Evolutionary conservation across 2,113 vertebrate species (phyloP), one percentile per base, ranked within the genome.

Genomic region (Laticauda colubrina): DNA sequence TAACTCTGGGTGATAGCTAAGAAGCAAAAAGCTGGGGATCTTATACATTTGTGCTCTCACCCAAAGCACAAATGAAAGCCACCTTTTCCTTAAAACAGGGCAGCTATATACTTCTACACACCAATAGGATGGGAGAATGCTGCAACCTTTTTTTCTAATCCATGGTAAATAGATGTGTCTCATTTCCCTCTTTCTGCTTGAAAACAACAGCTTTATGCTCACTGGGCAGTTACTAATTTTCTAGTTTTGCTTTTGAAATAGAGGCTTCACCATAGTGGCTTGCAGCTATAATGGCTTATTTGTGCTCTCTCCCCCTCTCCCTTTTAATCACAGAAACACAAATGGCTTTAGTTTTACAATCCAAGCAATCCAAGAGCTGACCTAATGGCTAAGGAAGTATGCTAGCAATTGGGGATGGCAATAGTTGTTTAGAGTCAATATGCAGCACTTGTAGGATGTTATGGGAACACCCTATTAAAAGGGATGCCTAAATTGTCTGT

Each of bases 211-310:
- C 53, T 90, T 92, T 43, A 53, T 85, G 89, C 89, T 90, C 85
- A 92, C 59, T 85, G 89, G 61, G 89, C 85, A 90, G 61, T 85
- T 92, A 86, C 89, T 94, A 90, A 94, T 92, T 92, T 94, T 94
- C 90, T 88, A 89, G 39, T 94, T 94, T 94, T 88, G 69, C 53
- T 69, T 51, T 87, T 88, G 54, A 92, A 64, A 88, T 88, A 39
- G 89, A 64, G 61, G 29, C 2, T 53, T 90, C 29, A 89, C 61
- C 54, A 45, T 26, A 24, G 20, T 48, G 53, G 54, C 39, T 85
- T 24, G 21, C 64, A 86, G 89, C 15, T 24, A 23, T 85, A 48
- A 61, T 89, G 87, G 57, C 24, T 87, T 64, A n/a, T 21, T 21
- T 34, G 14, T 51, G 55, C 69, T 75, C 24, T n/a, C 34, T n/a